Base-by-base conservation (phyloP, 2,888 invertebrate genomes). In the Thymelicus sylvestris region DNA sequence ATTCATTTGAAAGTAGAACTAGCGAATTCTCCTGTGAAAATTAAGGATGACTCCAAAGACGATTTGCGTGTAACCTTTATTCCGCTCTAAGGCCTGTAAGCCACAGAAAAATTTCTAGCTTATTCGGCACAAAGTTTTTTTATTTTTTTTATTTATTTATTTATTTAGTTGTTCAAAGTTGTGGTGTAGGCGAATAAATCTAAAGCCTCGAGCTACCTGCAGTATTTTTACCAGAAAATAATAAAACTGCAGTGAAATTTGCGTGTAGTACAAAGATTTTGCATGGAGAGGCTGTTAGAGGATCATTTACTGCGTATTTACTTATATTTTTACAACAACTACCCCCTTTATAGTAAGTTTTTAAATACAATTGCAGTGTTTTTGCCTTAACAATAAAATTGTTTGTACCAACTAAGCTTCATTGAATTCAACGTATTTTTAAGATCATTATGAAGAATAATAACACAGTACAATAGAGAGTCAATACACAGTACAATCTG, bases 71-170 rank as follows among this genome's bases (percentile, higher is more conserved):
- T 38, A 39, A 24, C 15, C 38, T 47, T 61, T 48, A 52, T 52
- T 67, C 13, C 50, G 24, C 67, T 57, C 44, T 63, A 63, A 63
- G 63, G 38, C 55, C 67, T 57, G 31, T 63, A 63, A 63, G 63
- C 47, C 55, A 38, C 6, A 12, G 47, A 57, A 63, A 63, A 68
- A 62, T 62, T 68, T 68, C 68, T 19, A 19, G 57, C 63, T 62
- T 50, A 68, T 41, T 62, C 63, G 47, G 55, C 57, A 63, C 50
- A 63, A 63, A 67, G n/a, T n/a, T n/a, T n/a, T n/a, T n/a, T n/a
- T n/a, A n/a, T n/a, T n/a, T n/a, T n/a, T n/a, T n/a, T n/a, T n/a
- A n/a, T n/a, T n/a, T n/a, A n/a, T n/a, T n/a, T n/a, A n/a, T n/a
- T n/a, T n/a, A n/a, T n/a, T n/a, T n/a, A n/a, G n/a, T n/a, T n/a